These are phyloP conservation scores for Cinara cedri DNA, from an alignment of 2,888 invertebrate genomes.

Conservation along the genomic window DNA sequence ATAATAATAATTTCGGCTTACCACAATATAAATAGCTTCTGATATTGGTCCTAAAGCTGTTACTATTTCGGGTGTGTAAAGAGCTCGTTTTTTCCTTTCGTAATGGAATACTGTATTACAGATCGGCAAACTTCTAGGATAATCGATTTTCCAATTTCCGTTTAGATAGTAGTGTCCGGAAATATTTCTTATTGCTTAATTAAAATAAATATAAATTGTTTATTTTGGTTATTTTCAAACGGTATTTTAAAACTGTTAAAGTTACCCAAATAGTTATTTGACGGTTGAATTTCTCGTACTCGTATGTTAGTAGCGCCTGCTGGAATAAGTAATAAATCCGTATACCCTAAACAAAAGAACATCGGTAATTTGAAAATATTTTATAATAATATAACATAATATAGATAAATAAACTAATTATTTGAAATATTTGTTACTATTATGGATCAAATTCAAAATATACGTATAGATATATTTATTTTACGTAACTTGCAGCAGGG, in stretches of 20 bases:
- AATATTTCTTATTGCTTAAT: slow-evolving; percentile 79
- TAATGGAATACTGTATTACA: slow-evolving; percentile 89
- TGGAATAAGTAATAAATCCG: slow-evolving; percentile 88
- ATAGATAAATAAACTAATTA: background rate
- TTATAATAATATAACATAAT: background rate
- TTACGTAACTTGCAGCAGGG: no score
- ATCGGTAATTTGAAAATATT: background rate
- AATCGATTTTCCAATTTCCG: slow-evolving; percentile 93
- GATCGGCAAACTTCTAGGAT: slow-evolving; percentile 78
- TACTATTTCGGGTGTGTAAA: slow-evolving; percentile 83
- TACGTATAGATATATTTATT: background rate
- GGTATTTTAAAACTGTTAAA: slow-evolving; percentile 39
- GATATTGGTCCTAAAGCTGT: slow-evolving; percentile 85
- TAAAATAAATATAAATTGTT: slow-evolving; percentile 59
- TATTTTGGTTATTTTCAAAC: background rate
- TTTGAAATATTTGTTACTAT: no score
- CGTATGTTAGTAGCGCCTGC: slow-evolving; percentile 89
- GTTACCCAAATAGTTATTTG: slow-evolving; percentile 88
- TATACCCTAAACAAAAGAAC: slow-evolving; percentile 72
- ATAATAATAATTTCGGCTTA: slow-evolving; percentile 64
- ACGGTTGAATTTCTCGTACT: slow-evolving; percentile 78
- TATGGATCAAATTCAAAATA: no score
- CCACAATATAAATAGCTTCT: slow-evolving; percentile 86
- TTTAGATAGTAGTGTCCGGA: slow-evolving; percentile 88
- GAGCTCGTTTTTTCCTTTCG: slow-evolving; percentile 79